Base-by-base conservation (phyloP, 2,888 invertebrate species). In the Oscheius sp. region DNA sequence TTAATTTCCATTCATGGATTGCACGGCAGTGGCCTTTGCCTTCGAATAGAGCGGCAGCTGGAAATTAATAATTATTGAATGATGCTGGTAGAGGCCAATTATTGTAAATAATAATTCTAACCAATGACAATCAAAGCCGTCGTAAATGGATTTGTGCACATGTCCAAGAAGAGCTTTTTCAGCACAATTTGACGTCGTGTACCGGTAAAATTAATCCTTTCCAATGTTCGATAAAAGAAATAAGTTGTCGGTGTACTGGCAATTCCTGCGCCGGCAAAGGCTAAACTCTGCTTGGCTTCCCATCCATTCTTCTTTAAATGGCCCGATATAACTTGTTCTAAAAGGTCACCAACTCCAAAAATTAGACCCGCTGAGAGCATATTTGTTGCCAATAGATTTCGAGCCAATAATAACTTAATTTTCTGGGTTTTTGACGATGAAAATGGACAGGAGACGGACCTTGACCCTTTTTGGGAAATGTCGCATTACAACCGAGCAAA, bases 141-240 rank as follows among this genome's bases (percentile, higher is more conserved):
- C 1, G 46, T 58, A 13, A 58, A 58, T 3, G 45, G 63, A 45
- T 63, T 43, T 2, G 63, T 45, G 16, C 43, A 63, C 23, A 45
- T 46, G 46, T 63, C 63, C 18, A 63, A 63, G 45, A 63, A 63
- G 63, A 63, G 63, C 46, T 63, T 63, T 45, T 63, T 63, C 45
- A 63, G 41, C 5, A 63, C 63, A n/a, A 63, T 23, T 18, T 18
- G 9, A 23, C 43, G 43, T 6, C 25, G 63, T 18, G 63, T 13
- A 6, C 63, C 63, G 1, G 7, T 16, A 25, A 63, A 63, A 7
- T 21, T 12, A 12, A 18, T 41, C 21, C 61, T 16, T 12, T 63
- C 45, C 18, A 63, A 45, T 7, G 25, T 45, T 2, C 25, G 23
- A 45, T 63, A 63, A 21, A 63, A 46, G 13, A 63, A 1, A 18